A percentile compares a stretch with the other conserved stretches of the same genome.
Evolutionary conservation across 2,797 vertebrate genomes (phyloP).

Genomic region (Gymnocypris eckloni): DNA sequence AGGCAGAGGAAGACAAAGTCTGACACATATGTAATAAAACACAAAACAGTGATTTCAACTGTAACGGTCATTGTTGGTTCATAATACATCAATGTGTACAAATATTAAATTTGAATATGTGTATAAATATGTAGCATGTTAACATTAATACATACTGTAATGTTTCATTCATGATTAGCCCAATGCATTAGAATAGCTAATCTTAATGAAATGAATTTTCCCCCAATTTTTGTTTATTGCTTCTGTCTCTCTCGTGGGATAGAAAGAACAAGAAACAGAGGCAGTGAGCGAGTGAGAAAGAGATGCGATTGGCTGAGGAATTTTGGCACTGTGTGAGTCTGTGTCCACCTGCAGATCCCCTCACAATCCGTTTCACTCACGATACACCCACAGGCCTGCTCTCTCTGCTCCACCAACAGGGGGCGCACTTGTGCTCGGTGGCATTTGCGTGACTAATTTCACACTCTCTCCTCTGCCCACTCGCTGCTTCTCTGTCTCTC

Average conservation of each 20-base stretch:
- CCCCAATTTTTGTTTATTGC: neutral
- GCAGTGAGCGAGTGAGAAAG: constrained; percentile 25
- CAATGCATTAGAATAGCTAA: neutral
- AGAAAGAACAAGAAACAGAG: neutral
- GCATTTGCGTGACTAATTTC: constrained; percentile 81
- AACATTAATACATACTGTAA: neutral
- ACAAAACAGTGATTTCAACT: neutral
- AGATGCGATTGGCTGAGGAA: constrained; percentile 45
- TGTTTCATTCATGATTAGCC: neutral
- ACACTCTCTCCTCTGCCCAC: constrained; percentile 70
- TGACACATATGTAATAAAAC: neutral
- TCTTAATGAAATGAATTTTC: neutral
- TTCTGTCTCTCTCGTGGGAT: neutral
- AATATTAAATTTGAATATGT: neutral
- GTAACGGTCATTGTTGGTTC: neutral
- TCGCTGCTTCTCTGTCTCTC: constrained; percentile 40
- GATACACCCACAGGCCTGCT: constrained; percentile 78
- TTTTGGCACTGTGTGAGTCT: constrained; percentile 47
- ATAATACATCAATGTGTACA: neutral
- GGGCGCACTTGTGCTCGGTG: constrained; percentile 81
- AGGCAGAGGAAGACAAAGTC: too few species aligned
- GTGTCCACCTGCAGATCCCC: constrained; percentile 60
- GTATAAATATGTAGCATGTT: neutral
- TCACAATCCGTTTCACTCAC: constrained; percentile 70
- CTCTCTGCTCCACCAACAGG: constrained; percentile 79